Evolutionary conservation across 1,140 invertebrate genomes (phyloP), one percentile per base, ranked within the genome.

Genomic region (Atta cephalotes): DNA sequence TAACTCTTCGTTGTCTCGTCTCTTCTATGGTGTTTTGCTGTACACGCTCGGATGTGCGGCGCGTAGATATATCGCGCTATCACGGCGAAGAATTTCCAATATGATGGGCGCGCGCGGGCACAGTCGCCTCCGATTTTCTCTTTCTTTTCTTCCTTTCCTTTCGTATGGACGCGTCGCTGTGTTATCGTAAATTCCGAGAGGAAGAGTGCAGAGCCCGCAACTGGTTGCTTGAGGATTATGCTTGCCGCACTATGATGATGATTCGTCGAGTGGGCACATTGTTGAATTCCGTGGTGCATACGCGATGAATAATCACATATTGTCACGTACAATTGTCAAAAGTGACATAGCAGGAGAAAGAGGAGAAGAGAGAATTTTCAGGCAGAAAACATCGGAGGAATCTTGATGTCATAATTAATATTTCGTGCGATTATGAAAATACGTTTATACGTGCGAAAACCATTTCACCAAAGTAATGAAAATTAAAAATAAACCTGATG

Each of bases 1-100:
- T 84, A 87, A 79, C 89, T 87, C 84, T 87, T 87, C 85, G 87
- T 89, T 89, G 84, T 90, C 88, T 85, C 88, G 77, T 31, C 89
- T 89, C 60, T 90, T 60, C 85, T 89, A 89, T 87, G 88, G 88
- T 89, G 88, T 89, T 89, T 87, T 71, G 84, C 77, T 49, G 76
- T 60, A 62, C 72, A 79, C 25, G 68, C 77, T 86, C n/a, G 88
- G 87, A 89, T 77, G 56, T 58, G 35, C 79, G 62, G 14, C 28
- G 14, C 28, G 80, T 56, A 86, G 81, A 72, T 86, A 77, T 72
- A 86, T 78, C 65, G 70, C 62, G n/a, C 49, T 68, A 51, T 66
- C 51, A 12, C 28, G 31, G 53, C 78, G 49, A 63, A 85, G 39
- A 85, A 72, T 80, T 86, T 78, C 85, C 79, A 74, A 87, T 74